Conservation (phyloP, 2,113 vertebrate genomes). For the Hippocampus guttulatus region DNA sequence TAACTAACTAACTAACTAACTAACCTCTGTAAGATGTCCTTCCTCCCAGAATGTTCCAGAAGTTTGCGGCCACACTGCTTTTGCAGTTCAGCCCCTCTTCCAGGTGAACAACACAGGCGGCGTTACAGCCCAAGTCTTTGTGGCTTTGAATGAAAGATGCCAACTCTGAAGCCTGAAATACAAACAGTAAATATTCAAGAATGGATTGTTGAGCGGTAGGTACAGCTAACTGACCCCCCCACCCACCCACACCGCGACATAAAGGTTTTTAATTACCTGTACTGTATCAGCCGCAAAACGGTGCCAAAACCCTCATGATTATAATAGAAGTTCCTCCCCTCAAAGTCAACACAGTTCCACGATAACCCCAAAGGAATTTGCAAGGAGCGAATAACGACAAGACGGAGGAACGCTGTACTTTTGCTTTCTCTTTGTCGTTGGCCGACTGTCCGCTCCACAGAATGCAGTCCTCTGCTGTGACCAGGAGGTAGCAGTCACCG, state of each 20-base stretch:
- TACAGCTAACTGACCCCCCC: background rate
- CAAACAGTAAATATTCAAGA: background rate
- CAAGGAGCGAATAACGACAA: background rate
- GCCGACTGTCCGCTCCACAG: constrained; percentile 74
- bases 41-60: constrained; percentile 76
- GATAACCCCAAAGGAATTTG: background rate
- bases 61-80: constrained; percentile 52
- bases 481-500: constrained; percentile 77
- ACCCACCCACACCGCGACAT: no score
- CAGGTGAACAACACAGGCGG: constrained; percentile 60
- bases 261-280: no score
- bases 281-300: no score
- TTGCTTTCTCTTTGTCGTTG: constrained; percentile 68
- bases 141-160: constrained; percentile 61
- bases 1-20: background rate
- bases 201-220: background rate
- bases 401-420: constrained; percentile 52
- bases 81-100: constrained; percentile 71
- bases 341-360: background rate
- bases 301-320: background rate
- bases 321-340: background rate
- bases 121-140: constrained; percentile 69
- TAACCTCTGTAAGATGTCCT: constrained; percentile 62
- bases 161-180: constrained; percentile 64
- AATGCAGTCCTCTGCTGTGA: constrained; percentile 65